Conservation (phyloP, 2,888 invertebrate species). For the Ferdinandea cuprea region DNA sequence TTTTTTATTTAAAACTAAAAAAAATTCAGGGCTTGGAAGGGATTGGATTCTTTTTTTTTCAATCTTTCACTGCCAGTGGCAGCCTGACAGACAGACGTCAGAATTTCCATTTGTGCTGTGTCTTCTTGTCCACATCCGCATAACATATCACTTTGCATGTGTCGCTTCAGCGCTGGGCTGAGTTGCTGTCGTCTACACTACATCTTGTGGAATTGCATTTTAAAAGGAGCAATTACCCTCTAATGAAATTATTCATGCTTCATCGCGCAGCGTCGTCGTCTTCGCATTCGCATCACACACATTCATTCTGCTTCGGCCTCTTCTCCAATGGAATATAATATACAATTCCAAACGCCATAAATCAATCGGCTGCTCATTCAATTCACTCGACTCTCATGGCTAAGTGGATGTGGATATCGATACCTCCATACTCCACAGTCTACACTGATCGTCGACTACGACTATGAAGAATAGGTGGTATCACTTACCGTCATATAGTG, state of each 20-base stretch:
- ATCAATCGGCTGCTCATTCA: constrained; percentile 62
- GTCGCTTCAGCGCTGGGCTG: constrained; percentile 5
- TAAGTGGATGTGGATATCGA: constrained; percentile 55
- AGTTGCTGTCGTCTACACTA: constrained; percentile 4
- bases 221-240: constrained; percentile 65
- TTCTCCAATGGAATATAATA: constrained; percentile 29
- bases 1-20: not conserved
- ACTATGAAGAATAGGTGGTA: constrained; percentile 44
- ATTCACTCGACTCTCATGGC: constrained; percentile 55
- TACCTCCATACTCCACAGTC: constrained; percentile 23
- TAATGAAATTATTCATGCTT: constrained; percentile 70
- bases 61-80: constrained; percentile 32
- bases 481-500: constrained; percentile 43
- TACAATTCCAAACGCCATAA: constrained; percentile 64
- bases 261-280: constrained; percentile 19
- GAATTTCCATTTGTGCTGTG: constrained; percentile 55
- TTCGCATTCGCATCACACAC: no score
- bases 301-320: not conserved
- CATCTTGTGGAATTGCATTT: constrained; percentile 50
- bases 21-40: not conserved
- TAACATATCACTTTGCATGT: constrained; percentile 59
- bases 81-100: constrained; percentile 51
- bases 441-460: constrained; percentile 29
- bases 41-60: constrained; percentile 36
- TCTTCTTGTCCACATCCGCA: constrained; percentile 61